These are phyloP conservation scores for Torymus texanus DNA, from an alignment of 2,888 invertebrate species.

Conservation along the genomic window DNA sequence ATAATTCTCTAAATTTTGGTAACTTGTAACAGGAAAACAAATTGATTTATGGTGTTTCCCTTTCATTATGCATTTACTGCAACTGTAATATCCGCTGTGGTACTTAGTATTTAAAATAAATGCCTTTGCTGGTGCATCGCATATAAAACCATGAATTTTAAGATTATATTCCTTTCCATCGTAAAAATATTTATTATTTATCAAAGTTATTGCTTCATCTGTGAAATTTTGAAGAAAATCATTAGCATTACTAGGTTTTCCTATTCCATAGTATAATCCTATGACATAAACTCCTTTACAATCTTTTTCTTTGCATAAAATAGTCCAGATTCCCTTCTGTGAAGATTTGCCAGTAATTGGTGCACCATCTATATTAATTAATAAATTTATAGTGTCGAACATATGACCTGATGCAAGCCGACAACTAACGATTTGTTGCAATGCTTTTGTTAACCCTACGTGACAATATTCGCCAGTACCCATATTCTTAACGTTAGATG, in stretches of 20 bases:
- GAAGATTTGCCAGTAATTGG: background rate
- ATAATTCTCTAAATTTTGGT: too few relatives aligned
- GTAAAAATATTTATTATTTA: background rate
- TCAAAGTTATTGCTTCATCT: background rate
- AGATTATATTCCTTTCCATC: background rate
- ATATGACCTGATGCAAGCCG: too few relatives aligned
- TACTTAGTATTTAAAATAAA: slow-evolving; percentile 48
- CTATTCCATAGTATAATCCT: too few relatives aligned
- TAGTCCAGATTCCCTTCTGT: too few relatives aligned
- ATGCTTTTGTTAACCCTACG: background rate
- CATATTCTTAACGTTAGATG: too few relatives aligned
- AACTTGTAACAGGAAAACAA: too few relatives aligned
- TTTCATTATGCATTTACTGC: slow-evolving; percentile 52
- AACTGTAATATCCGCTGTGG: slow-evolving; percentile 50
- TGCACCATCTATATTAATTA: too few relatives aligned
- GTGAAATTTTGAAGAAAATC: slow-evolving; percentile 17
- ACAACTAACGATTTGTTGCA: background rate
- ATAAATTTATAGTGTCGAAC: background rate
- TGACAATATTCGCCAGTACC: too few relatives aligned
- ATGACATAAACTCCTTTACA: too few relatives aligned
- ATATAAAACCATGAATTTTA: slow-evolving; percentile 38
- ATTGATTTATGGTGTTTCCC: background rate
- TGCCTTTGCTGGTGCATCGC: slow-evolving; percentile 56
- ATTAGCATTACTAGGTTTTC: slow-evolving; percentile 14
- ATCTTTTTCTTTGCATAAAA: too few relatives aligned